Evolutionary conservation across 2,888 invertebrate genomes (phyloP), one percentile per base, ranked within the genome.

Genomic region (Aporophyla lueneburgensis): DNA sequence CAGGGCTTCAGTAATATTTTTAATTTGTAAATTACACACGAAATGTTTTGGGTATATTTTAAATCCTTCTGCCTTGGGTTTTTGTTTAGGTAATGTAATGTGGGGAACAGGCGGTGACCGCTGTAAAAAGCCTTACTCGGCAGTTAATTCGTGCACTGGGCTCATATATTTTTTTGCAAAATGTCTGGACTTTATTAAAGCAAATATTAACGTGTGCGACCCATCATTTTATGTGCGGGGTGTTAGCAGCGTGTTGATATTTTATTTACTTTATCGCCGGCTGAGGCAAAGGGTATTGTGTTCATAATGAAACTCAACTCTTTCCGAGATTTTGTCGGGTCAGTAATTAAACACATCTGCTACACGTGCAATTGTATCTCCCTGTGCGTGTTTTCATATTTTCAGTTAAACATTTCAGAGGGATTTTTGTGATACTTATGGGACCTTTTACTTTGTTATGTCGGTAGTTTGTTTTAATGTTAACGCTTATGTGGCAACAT

Each of bases 261-360:
- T 95, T 96, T 95, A 95, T 96, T 94, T 92, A 95, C 93, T 95
- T 95, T 93, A 94, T 92, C 90, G 92, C 87, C 87, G 92, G 89
- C 89, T 83, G 90, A 91, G 90, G 89, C 90, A 86, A 88, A 87
- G 89, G 87, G 90, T 91, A 91, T 92, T 93, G 91, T 92, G 92
- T 93, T 92, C 91, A 92, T 94, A 94, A 95, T 94, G 92, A 93
- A 95, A 92, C 94, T 92, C 91, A 89, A 94, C 94, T 95, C 93
- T 94, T 94, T 93, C 90, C 86, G 92, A 93, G 94, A 94, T 95
- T 93, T 93, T 93, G 94, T 93, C 91, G 94, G 95, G 93, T 94
- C 94, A 94, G 95, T 95, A 95, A 96, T 96, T 95, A 95, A 95
- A 94, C 94, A 94, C 96, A 96, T 95, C 95, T 95, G 96, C 90